Base-by-base conservation (phyloP, 2,113 vertebrate species). In the Calypte anna region DNA sequence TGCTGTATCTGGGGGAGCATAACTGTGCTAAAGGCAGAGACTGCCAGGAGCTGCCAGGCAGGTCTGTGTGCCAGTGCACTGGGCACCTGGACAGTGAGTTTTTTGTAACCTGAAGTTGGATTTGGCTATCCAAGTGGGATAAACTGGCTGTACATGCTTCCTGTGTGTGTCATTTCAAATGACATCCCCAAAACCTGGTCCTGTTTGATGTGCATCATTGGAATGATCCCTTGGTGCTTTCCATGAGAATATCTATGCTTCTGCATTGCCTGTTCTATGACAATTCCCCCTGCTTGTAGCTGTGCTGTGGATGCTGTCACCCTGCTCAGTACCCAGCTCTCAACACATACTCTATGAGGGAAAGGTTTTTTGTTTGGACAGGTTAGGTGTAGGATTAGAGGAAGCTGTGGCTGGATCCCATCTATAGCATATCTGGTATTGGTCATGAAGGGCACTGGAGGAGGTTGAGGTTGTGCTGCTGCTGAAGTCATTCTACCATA, bases 11-110 rank as follows among this genome's bases (percentile, higher is more conserved):
- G 23, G 23, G 33, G 2, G 23, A 61, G 43, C 1, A 0, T 31
- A 36, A 27, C 36, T 1, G 0, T 1, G 3, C 14, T 33, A 6
- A 63, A 46, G 17, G n/a, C 0, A 12, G 28, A 23, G 68, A 7
- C 50, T 64, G 33, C 10, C 11, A 36, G 40, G 7, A 44, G 43
- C 62, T 79, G 70, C 44, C 66, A 44, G 64, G 15, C 38, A 28
- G 12, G 31, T 88, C 62, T 3, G 1, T 43, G 33, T 80, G 63
- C 55, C 22, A 14, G 28, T 9, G 18, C 20, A 8, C 12, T 3
- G n/a, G 38, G 6, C 24, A 27, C 27, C 28, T 66, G 72, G 63
- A 30, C 43, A 68, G 15, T 1, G 12, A 75, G 23, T 4, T 4
- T 19, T 70, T 57, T 14, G 14, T 43, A 58, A 51, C 14, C 46